Base-by-base conservation (phyloP, 2,113 vertebrate genomes). In the Periophthalmodon schlosseri region DNA sequence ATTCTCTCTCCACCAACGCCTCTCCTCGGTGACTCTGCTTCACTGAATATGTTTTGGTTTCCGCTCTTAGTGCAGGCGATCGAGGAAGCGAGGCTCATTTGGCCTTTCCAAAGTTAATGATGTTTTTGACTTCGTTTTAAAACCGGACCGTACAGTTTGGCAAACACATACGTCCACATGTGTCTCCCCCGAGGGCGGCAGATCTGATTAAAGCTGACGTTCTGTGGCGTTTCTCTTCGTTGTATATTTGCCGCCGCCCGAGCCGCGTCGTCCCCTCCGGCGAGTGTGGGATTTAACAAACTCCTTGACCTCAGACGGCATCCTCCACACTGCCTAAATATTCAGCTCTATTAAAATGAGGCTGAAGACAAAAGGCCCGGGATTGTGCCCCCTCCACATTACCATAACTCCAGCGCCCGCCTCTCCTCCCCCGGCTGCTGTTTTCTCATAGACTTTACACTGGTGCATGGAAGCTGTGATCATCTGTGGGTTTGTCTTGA, bases 311-410 rank as follows among this genome's bases (percentile, higher is more conserved):
- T 50, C 18, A 50, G 33, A 57, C 82, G 54, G 73, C 77, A 68
- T 75, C 23, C 71, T 23, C 77, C 72, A 61, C 13, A 47, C 70
- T 78, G 84, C 75, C 65, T 90, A 87, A 86, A 89, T 91, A 92
- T 93, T 88, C 85, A 87, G 85, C 73, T 85, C 85, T 88, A 89
- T 92, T 75, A 86, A 91, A 92, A 93, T 89, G 69, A 91, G 81
- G 73, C 68, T 72, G 70, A 81, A 77, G 74, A 89, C 81, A 87
- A 86, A 81, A 80, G 78, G 69, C 79, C 66, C 58, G 44, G 68
- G 74, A 81, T 88, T 90, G 85, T 92, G 70, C 78, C 76, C 0
- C 68, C 36, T 47, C 57, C 73, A 49, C 5, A 28, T 68, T 60
- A 39, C 24, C 68, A 68, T 64, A 33, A 39, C 57, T 71, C 28